Percentiles rank a stretch among this genome's conserved stretches.
Conservation (phyloP, 2,797 vertebrate genomes). For the Gymnoscopelus microlampas region DNA sequence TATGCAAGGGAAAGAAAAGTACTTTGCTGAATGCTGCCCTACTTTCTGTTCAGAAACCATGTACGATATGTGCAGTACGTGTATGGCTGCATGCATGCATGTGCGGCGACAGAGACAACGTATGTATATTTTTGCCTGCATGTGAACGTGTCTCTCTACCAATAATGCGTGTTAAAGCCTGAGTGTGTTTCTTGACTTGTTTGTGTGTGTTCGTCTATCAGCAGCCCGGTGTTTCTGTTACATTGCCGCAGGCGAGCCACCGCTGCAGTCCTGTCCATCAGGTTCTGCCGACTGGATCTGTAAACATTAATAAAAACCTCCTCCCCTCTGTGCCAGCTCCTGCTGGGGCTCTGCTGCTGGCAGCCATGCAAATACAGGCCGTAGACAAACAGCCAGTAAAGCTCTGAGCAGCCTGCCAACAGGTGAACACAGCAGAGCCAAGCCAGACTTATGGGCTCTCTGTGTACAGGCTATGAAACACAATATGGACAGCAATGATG, state of each 20-base stretch:
- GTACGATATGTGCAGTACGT: no score
- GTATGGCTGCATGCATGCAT: no score
- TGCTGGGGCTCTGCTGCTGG: conserved; percentile 50
- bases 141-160: conserved; percentile 5
- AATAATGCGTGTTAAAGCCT: no score
- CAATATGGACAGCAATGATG: no score
- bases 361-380: conserved; percentile 71
- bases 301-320: conserved; percentile 68
- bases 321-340: conserved; percentile 48
- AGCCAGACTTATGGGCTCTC: conserved; percentile 37
- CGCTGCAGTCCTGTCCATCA: conserved; percentile 76
- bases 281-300: conserved; percentile 78
- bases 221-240: conserved; percentile 47
- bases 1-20: conserved; percentile 57
- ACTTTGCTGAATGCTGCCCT: conserved; percentile 44
- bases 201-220: background rate
- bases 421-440: conserved; percentile 53
- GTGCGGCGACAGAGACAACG: background rate
- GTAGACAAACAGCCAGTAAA: conserved; percentile 65
- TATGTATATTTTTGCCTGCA: background rate
- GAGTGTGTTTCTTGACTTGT: background rate
- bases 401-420: conserved; percentile 41
- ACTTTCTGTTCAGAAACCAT: conserved; percentile 42
- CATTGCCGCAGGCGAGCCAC: conserved; percentile 51
- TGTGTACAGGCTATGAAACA: background rate